Evolutionary conservation across 2,888 invertebrate species (phyloP).

Genomic region (Boloria euphrosyne): DNA sequence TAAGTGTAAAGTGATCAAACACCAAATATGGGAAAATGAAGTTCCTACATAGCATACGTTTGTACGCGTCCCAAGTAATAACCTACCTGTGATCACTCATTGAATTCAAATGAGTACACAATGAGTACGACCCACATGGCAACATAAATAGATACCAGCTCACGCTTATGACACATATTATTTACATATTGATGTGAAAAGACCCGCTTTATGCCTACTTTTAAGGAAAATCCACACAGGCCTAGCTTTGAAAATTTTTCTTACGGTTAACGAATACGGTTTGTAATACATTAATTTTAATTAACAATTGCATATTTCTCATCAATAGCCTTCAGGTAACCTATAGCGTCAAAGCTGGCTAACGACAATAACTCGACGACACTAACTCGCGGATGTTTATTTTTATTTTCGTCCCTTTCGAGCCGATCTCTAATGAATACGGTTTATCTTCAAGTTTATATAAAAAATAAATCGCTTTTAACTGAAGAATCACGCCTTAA

Average conservation of each 20-base stretch:
- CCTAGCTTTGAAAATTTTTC: not conserved
- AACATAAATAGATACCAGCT: constrained; percentile 44
- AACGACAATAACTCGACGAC: constrained; percentile 80
- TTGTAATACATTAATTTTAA: not conserved
- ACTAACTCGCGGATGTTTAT: constrained; percentile 75
- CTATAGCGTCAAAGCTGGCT: constrained; percentile 60
- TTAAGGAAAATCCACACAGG: constrained; percentile 17
- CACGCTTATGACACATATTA: constrained; percentile 47
- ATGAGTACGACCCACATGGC: constrained; percentile 43
- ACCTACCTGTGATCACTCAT: constrained; percentile 48
- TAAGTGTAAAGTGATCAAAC: constrained; percentile 40
- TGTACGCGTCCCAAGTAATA: constrained; percentile 47
- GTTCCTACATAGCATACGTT: constrained; percentile 44
- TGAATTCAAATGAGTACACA: constrained; percentile 47
- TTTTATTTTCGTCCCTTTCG: constrained; percentile 79
- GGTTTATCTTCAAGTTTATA: constrained; percentile 80
- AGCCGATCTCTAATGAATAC: constrained; percentile 82
- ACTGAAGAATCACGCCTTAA: constrained; percentile 83
- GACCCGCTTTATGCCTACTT: constrained; percentile 27
- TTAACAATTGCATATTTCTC: constrained; percentile 24
- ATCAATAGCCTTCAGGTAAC: constrained; percentile 25
- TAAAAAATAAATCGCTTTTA: constrained; percentile 82
- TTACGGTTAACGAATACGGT: not conserved
- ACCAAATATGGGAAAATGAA: constrained; percentile 45
- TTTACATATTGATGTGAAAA: constrained; percentile 42